Evolutionary conservation across 92 coral and sea anemone genomes (phyloP).

Genomic region (Parazoanthus atlanticus): DNA sequence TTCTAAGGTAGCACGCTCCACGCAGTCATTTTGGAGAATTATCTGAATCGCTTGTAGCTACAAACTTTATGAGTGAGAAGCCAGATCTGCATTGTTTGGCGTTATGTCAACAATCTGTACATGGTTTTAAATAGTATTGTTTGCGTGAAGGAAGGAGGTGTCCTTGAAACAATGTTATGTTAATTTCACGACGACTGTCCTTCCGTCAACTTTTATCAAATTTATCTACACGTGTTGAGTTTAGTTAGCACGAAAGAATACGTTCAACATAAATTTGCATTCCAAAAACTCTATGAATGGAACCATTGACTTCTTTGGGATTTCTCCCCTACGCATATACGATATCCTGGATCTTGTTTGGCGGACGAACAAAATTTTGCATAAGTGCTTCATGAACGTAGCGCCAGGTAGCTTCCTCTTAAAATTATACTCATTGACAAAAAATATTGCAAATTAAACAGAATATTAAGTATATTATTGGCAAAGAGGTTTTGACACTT

Average conservation of each 20-base stretch:
- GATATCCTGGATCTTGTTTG: not conserved
- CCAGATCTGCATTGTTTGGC: not conserved
- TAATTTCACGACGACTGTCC: conserved; percentile 18
- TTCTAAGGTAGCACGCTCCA: not conserved
- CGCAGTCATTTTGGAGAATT: not conserved
- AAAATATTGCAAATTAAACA: conserved; percentile 9
- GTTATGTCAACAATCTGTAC: conserved; percentile 36
- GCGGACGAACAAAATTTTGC: not conserved
- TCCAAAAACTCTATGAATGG: conserved; percentile 14
- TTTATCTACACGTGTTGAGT: conserved; percentile 44
- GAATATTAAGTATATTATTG: conserved; percentile 18
- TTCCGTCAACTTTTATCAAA: conserved; percentile 37
- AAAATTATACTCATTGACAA: not conserved
- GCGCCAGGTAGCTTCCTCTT: not conserved
- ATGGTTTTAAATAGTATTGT: conserved; percentile 42
- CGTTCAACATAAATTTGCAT: conserved; percentile 33
- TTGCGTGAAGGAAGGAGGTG: conserved; percentile 26
- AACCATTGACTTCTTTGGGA: not conserved
- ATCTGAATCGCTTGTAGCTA: conserved; percentile 1
- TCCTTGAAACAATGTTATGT: conserved; percentile 33
- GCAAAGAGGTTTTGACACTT: conserved; percentile 34
- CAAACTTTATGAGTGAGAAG: conserved; percentile 13
- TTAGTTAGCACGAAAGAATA: conserved; percentile 18
- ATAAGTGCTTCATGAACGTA: not conserved
- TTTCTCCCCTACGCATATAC: not conserved